phyloP scores from a whole-genome alignment of 2,113 vertebrate species.

The Noturus placidus region DNA sequence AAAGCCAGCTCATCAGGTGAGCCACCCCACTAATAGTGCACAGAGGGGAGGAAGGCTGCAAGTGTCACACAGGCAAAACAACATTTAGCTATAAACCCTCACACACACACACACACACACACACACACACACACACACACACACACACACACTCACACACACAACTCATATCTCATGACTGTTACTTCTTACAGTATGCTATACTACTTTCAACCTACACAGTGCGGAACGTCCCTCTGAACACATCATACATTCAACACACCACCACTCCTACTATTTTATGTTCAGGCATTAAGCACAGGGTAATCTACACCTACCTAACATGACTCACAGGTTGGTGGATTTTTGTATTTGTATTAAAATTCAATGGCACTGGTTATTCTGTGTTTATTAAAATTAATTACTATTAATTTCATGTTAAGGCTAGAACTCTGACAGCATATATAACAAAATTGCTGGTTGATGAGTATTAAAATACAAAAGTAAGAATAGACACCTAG shows the following conservation, averaged over 20 bases:
- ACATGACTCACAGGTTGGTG: not conserved
- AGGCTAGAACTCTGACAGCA: not conserved
- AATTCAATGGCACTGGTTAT: not conserved
- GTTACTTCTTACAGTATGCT: not conserved
- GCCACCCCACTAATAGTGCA: constrained; percentile 32
- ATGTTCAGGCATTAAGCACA: constrained; percentile 11
- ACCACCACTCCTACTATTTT: not conserved
- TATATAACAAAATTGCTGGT: not conserved
- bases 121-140: constrained; percentile 2
- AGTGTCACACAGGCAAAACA: constrained; percentile 30
- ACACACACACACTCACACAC: not conserved
- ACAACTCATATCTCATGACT: not conserved
- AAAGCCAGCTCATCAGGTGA: constrained; percentile 26
- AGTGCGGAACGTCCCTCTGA: not conserved
- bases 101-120: constrained; percentile 9
- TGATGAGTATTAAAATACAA: not conserved
- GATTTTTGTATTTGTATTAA: not conserved
- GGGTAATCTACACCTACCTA: not conserved
- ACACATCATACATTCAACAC: not conserved
- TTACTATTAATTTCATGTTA: not conserved
- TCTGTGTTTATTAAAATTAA: not conserved
- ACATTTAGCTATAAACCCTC: constrained; percentile 12
- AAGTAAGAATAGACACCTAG: not conserved
- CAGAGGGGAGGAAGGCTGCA: constrained; percentile 25
- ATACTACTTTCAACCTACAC: not conserved